A percentile compares a stretch with the other conserved stretches of the same genome.
Evolutionary conservation across 2,113 vertebrate genomes (phyloP).

Genomic region (Lophius piscatorius): DNA sequence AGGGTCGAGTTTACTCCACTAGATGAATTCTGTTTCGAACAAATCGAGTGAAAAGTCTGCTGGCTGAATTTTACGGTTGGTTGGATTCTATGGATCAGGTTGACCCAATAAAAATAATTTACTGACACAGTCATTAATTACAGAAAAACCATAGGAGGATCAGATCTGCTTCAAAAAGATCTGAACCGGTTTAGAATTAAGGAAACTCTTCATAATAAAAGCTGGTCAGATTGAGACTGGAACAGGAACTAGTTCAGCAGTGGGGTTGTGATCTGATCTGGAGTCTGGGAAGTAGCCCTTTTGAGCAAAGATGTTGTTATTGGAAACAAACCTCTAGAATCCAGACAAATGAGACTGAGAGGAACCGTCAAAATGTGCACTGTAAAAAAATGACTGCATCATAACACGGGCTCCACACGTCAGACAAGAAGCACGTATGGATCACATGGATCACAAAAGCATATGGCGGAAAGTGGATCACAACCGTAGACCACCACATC

Average conservation of each 20-base stretch:
- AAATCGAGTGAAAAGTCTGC: background rate
- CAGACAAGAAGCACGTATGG: background rate
- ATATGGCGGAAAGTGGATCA: conserved; percentile 8
- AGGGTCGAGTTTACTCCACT: too few relatives aligned
- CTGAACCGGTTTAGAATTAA: background rate
- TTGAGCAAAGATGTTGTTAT: conserved; percentile 73
- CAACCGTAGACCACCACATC: background rate
- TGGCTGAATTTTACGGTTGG: background rate
- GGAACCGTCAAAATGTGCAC: conserved; percentile 54
- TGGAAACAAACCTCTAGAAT: conserved; percentile 79
- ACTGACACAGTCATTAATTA: background rate
- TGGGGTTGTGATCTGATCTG: conserved; percentile 21
- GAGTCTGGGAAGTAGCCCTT: conserved; percentile 33
- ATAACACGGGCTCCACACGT: conserved; percentile 4
- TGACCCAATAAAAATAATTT: background rate
- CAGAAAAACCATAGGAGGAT: background rate
- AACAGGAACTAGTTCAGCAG: conserved; percentile 3
- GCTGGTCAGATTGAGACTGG: background rate
- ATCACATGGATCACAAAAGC: background rate
- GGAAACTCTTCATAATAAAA: background rate
- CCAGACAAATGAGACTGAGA: conserved; percentile 61
- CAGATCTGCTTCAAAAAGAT: conserved; percentile 1
- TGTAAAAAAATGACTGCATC: conserved; percentile 40
- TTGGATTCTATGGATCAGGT: too few relatives aligned
- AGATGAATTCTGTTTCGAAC: background rate